These are phyloP conservation scores for Macropus fuliginosus DNA, from an alignment of 2,797 vertebrate species.

Conservation along the genomic window DNA sequence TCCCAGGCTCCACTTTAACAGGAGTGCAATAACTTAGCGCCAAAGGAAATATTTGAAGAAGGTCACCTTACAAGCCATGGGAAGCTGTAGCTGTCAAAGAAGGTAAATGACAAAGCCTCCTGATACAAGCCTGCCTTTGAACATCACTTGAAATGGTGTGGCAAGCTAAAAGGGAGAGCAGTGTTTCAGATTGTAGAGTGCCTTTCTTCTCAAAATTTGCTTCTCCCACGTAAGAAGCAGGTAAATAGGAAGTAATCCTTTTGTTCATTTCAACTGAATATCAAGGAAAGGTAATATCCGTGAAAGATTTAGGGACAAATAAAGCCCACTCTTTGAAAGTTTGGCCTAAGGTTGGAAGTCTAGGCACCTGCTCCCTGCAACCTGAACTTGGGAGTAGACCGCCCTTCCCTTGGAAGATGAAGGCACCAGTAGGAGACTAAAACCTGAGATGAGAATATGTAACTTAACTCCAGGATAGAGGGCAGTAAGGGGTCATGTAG, in stretches of 20 bases:
- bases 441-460: neutral
- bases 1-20: conserved; percentile 67
- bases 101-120: conserved; percentile 59
- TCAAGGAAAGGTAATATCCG: conserved; percentile 71
- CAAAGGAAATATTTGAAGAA: conserved; percentile 73
- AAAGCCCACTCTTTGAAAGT: conserved; percentile 60
- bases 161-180: conserved; percentile 55
- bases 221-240: conserved; percentile 69
- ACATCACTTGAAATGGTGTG: conserved; percentile 67
- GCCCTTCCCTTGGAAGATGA: conserved; percentile 28
- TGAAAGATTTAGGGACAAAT: conserved; percentile 76
- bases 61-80: conserved; percentile 80
- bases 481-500: neutral
- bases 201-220: conserved; percentile 74
- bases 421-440: neutral
- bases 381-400: conserved; percentile 24
- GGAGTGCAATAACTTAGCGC: conserved; percentile 47
- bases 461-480: neutral
- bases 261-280: conserved; percentile 75
- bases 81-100: conserved; percentile 64
- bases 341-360: conserved; percentile 57
- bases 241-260: conserved; percentile 76
- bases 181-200: conserved; percentile 60
- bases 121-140: conserved; percentile 52
- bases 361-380: conserved; percentile 3